Evolutionary conservation across 2,888 invertebrate genomes (phyloP).

Genomic region (Drosophila suboccidentalis): DNA sequence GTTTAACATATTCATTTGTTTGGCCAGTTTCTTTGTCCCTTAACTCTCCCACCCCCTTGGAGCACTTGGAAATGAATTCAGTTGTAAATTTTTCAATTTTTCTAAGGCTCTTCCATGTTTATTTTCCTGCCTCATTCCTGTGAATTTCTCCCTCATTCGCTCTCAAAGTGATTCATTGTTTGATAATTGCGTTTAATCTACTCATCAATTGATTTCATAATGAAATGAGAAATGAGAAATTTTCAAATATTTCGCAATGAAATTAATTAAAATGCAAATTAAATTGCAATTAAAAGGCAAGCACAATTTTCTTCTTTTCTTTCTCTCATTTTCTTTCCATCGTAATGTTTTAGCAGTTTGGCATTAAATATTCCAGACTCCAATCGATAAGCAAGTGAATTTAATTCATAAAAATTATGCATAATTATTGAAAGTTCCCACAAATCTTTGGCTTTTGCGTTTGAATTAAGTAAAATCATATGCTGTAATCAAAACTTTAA

Average conservation of each 20-base stretch:
- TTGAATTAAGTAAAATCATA: background rate
- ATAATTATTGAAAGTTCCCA: constrained; percentile 17
- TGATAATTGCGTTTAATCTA: constrained; percentile 68
- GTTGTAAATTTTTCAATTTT: constrained; percentile 56
- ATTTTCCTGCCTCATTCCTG: constrained; percentile 37
- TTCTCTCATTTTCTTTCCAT: background rate
- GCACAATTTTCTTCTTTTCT: constrained; percentile 13
- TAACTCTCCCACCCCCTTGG: background rate
- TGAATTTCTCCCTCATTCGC: background rate
- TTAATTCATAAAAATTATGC: constrained; percentile 6
- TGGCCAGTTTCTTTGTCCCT: constrained; percentile 10
- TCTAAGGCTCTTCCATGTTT: constrained; percentile 30
- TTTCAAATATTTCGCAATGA: constrained; percentile 18
- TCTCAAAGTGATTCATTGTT: constrained; percentile 48
- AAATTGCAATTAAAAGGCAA: constrained; percentile 62
- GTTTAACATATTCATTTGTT: constrained; percentile 53
- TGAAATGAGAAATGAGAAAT: constrained; percentile 19
- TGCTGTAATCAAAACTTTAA: constrained; percentile 5
- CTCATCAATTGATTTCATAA: constrained; percentile 32
- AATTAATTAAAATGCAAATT: constrained; percentile 76
- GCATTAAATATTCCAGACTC: constrained; percentile 23
- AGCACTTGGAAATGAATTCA: constrained; percentile 55
- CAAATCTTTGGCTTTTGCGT: constrained; percentile 15
- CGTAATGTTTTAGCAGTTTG: constrained; percentile 19
- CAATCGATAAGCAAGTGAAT: constrained; percentile 46